Percentiles rank a stretch among this genome's conserved stretches.
phyloP scores from a whole-genome alignment of 2,888 invertebrate species.

The Hylaea fasciaria region DNA sequence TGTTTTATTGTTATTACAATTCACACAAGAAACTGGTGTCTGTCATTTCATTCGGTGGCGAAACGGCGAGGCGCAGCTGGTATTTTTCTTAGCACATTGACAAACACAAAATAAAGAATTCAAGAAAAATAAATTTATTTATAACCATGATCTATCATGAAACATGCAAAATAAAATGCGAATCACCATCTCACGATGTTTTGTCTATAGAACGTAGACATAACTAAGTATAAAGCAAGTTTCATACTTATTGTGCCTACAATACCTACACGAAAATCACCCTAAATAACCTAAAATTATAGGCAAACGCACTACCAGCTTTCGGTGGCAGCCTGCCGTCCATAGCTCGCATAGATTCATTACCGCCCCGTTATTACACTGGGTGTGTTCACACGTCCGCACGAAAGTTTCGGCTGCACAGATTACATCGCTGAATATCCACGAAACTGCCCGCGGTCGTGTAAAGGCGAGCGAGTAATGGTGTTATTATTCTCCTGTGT shows the following conservation, averaged over 20 bases:
- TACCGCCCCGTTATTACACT: slow-evolving; percentile 37
- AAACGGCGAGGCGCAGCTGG: too few species aligned
- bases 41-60: too few species aligned
- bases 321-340: slow-evolving; percentile 17
- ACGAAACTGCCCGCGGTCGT: slow-evolving; percentile 43
- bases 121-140: too few species aligned
- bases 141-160: too few species aligned
- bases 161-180: too few species aligned
- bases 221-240: neutral
- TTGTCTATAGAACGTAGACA: too few species aligned
- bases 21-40: too few species aligned
- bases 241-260: neutral
- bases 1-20: too few species aligned
- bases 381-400: slow-evolving; percentile 40
- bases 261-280: slow-evolving; percentile 11
- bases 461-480: slow-evolving; percentile 46
- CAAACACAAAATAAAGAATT: too few species aligned
- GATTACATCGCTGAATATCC: slow-evolving; percentile 47
- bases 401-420: slow-evolving; percentile 34
- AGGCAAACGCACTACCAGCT: slow-evolving; percentile 21
- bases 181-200: too few species aligned
- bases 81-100: too few species aligned
- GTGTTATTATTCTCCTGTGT: slow-evolving; percentile 58
- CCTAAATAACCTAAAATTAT: slow-evolving; percentile 29
- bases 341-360: slow-evolving; percentile 33